Conservation (phyloP, 2,113 vertebrate species). For the Catharus fuscescens region DNA sequence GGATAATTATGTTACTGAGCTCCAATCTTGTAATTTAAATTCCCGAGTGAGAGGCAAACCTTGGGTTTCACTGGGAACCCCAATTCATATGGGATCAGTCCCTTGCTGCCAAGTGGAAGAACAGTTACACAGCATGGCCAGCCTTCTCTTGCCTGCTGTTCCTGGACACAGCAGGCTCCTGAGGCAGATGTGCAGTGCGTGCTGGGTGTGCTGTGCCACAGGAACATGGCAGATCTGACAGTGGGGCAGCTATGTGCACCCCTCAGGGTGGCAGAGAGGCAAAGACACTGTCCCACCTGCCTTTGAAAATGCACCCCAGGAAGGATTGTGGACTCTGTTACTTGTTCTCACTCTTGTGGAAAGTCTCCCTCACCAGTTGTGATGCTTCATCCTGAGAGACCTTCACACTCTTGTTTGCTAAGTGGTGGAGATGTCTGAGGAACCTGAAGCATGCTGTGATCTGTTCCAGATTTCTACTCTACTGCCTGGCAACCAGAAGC, state of each 20-base stretch:
- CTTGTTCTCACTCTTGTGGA: not conserved
- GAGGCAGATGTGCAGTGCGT: not conserved
- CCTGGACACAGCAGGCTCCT: not conserved
- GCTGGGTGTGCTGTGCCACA: not conserved
- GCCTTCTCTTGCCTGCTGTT: not conserved
- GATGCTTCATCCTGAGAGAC: not conserved
- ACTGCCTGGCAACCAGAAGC: not conserved
- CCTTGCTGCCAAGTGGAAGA: not conserved
- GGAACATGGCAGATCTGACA: not conserved
- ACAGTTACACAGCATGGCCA: not conserved
- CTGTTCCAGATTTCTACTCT: not conserved
- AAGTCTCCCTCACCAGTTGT: slow-evolving; percentile 3
- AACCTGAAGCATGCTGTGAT: not conserved
- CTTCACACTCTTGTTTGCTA: not conserved
- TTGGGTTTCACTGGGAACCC: not conserved
- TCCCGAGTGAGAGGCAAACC: not conserved
- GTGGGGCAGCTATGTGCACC: rapidly evolving
- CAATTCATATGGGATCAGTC: not conserved
- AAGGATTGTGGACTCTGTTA: not conserved
- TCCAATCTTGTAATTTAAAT: not conserved
- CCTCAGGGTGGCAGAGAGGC: not conserved
- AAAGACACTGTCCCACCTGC: not conserved
- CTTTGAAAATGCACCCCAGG: slow-evolving; percentile 18
- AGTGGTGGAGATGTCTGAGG: not conserved
- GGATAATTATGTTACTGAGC: not conserved